phyloP scores from a whole-genome alignment of 2,113 vertebrate species.

The Lynx canadensis region DNA sequence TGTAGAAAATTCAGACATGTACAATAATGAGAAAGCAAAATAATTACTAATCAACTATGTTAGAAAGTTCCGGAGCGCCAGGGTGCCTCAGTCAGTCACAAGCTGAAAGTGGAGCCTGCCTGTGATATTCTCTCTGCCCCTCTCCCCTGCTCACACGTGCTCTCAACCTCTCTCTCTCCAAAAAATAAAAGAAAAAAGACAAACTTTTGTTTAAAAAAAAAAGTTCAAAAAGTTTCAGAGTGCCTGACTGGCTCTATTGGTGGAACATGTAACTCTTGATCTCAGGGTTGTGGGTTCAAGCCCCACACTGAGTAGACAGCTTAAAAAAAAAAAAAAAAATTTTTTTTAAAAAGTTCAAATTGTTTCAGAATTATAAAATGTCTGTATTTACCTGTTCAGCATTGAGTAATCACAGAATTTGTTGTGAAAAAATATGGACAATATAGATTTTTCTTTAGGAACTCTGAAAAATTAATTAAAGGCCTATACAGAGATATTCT shows the following conservation, averaged over 20 bases:
- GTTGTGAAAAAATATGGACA: not conserved
- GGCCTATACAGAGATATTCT: not conserved
- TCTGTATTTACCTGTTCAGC: slow-evolving; percentile 1
- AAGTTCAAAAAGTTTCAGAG: too few species aligned
- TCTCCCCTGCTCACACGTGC: too few species aligned
- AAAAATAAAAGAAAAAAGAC: too few species aligned
- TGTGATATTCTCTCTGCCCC: too few species aligned
- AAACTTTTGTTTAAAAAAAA: too few species aligned
- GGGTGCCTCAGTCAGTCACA: too few species aligned
- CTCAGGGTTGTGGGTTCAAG: not conserved
- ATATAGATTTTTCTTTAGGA: slow-evolving; percentile 29
- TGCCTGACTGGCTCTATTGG: not conserved
- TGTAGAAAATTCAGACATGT: slow-evolving; percentile 37
- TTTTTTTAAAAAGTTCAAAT: slow-evolving; percentile 8
- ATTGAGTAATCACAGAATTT: slow-evolving; percentile 35
- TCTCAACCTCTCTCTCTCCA: too few species aligned
- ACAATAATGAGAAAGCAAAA: slow-evolving; percentile 36
- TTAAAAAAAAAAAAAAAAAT: not conserved
- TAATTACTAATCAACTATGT: slow-evolving; percentile 2
- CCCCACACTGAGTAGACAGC: not conserved
- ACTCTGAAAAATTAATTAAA: slow-evolving; percentile 7
- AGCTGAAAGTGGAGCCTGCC: too few species aligned
- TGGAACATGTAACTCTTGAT: not conserved
- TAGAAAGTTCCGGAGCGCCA: not conserved
- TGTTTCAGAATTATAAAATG: slow-evolving; percentile 49